These are phyloP conservation scores for Diplosoma virens DNA, from an alignment of 23 tunicate species.

Conservation along the genomic window DNA sequence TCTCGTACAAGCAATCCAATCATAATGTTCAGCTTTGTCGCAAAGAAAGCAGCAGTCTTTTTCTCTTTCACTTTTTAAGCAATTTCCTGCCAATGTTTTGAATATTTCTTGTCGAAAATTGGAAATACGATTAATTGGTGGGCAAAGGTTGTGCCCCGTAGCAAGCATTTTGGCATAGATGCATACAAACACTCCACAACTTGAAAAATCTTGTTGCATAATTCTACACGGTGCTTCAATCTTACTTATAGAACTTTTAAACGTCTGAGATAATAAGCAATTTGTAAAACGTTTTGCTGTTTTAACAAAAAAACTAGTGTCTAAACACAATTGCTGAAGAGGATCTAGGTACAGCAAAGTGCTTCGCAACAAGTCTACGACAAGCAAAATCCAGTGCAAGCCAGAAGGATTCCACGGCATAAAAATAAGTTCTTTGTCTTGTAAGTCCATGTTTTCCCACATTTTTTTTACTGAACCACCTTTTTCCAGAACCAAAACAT, in stretches of 20 bases:
- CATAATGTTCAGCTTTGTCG: no score
- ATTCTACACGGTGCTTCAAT: conserved; percentile 14
- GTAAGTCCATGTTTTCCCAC: neutral
- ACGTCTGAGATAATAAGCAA: neutral
- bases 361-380: conserved; percentile 1
- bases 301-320: neutral
- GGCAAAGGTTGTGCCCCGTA: no score
- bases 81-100: no score
- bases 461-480: neutral
- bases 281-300: conserved; percentile 16
- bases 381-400: conserved; percentile 38
- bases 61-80: no score
- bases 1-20: no score
- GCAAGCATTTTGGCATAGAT: conserved; percentile 36
- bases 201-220: neutral
- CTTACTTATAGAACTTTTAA: neutral
- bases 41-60: no score
- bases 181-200: conserved; percentile 39
- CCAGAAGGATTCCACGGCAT: conserved; percentile 30
- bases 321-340: neutral
- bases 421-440: neutral
- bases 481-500: neutral
- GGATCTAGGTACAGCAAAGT: conserved; percentile 34
- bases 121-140: no score
- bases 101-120: no score